Base-by-base conservation (phyloP, 2,888 invertebrate genomes). In the Tenthredo scrophulariae region DNA sequence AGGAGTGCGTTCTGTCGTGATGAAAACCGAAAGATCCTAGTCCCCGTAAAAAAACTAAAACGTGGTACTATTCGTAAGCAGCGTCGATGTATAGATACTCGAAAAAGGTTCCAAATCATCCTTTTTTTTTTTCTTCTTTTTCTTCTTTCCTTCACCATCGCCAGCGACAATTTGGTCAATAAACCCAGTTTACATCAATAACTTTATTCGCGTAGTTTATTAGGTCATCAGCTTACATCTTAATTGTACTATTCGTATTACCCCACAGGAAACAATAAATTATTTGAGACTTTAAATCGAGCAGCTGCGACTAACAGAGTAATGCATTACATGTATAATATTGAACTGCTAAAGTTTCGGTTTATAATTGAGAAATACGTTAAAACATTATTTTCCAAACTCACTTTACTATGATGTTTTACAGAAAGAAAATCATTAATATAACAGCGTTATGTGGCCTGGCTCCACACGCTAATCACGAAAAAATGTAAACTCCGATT, bases 81-180 rank as follows among this genome's bases (percentile, higher is more conserved):
- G 33, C 33, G 33, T 33, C 33, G 33, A n/a, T 13, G 65, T 65
- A 22, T 65, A 65, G 29, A 13, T 65, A 65, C 13, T 65, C 22
- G 9, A 65, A 13, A 29, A 65, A 65, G 9, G 26, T 65, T 65
- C 26, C 29, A 58, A 58, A 58, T 58, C 22, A 58, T n/a, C 65
- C 7, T 26, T 9, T 10, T 22, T 13, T 65, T 29, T 3, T 65
- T 65, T 58, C 26, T 65, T 13, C 26, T 29, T 65, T 2, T 65
- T 13, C 26, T 29, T 65, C 10, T 26, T 18, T 58, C n/a, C 58
- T n/a, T 58, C 22, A 65, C 65, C 26, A 65, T 65, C 65, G 65
- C 65, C 65, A 65, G 29, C 65, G 65, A 65, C 29, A 65, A 26
- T 65, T 65, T 65, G 58, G n/a, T 58, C n/a, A 58, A n/a, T 58